Base-by-base conservation (phyloP, 2,113 vertebrate species). In the Pipa parva region DNA sequence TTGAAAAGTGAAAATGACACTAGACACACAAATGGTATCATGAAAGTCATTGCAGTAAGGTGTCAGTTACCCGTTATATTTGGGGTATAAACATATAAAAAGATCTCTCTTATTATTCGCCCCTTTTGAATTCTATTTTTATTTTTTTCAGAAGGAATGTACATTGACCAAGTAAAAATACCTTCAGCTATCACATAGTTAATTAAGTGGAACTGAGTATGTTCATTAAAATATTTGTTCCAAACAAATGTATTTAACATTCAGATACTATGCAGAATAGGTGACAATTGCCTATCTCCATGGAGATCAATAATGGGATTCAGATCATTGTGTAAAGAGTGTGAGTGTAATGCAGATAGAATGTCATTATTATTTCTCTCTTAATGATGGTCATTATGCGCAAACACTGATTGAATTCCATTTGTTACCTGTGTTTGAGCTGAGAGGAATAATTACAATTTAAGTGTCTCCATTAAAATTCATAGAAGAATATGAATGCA, bases 371-470 rank as follows among this genome's bases (percentile, higher is more conserved):
- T 99, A 98, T 99, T 98, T 98, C 92, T 94, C 92, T 95, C 92
- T 94, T 99, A 99, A 99, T 98, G 97, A 98, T 93, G 94, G 93
- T 97, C 95, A 96, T 95, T 93, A 95, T 92, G 92, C 86, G 73
- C 85, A 81, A 87, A 83, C 89, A 91, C 91, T 95, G 94, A 98
- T 99, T 99, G 95, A 97, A 99, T 97, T 98, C 92, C 94, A 99
- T 98, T 97, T 99, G 93, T 97, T 99, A 97, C 95, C 94, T 98
- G 92, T 92, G 89, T 98, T 98, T 96, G 94, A 95, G 95, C 91
- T 94, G 93, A 98, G 97, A 97, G 93, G 94, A 98, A 97, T 98
- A 99, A 99, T 98, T 99, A 95, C 92, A 94, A 98, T 97, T 98
- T 99, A 97, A 97, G 95, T 97, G 92, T 95, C 94, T 92, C 92